Conservation (phyloP, 2,113 vertebrate genomes). For the Theristicus caerulescens region DNA sequence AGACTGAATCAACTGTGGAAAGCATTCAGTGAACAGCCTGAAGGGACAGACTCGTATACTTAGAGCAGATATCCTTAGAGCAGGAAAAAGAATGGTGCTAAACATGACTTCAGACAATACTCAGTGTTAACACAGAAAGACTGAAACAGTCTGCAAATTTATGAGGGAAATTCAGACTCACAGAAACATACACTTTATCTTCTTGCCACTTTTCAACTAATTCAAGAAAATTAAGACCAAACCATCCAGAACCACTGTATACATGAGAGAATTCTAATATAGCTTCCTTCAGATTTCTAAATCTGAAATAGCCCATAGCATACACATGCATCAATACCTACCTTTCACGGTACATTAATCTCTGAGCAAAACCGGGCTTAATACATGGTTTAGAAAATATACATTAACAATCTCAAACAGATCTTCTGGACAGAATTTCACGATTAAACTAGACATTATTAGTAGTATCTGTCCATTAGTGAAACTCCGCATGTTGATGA, state of each 20-base stretch:
- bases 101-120: background rate
- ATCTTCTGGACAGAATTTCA: background rate
- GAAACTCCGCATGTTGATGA: background rate
- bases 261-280: background rate
- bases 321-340: background rate
- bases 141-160: background rate
- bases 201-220: background rate
- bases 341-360: background rate
- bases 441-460: background rate
- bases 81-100: background rate
- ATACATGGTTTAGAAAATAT: background rate
- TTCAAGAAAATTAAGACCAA: background rate
- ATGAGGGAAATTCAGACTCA: background rate
- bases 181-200: background rate
- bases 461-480: background rate
- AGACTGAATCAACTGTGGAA: background rate
- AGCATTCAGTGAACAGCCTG: background rate
- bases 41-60: background rate
- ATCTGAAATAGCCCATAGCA: background rate
- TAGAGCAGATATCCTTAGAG: background rate
- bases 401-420: background rate
- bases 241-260: background rate
- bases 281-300: background rate
- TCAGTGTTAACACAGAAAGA: background rate
- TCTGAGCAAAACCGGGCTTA: background rate